phyloP scores from a whole-genome alignment of 2,888 invertebrate genomes.

The Calameuta filiformis region DNA sequence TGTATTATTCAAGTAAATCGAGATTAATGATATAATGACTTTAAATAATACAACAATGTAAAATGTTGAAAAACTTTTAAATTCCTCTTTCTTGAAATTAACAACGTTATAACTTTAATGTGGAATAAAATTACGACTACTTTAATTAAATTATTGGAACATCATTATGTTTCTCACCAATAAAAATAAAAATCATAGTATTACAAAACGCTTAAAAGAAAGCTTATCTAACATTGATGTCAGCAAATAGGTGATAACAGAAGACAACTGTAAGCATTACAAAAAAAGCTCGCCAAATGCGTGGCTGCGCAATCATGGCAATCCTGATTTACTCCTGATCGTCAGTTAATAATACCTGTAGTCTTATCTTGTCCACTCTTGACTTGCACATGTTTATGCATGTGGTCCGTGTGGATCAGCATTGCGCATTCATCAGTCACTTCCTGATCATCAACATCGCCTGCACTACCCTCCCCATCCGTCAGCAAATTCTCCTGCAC shows the following conservation, averaged over 20 bases:
- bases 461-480: constrained; percentile 72
- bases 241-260: neutral
- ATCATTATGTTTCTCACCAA: neutral
- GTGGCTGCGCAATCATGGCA: neutral
- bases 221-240: neutral
- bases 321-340: neutral
- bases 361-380: constrained; percentile 56
- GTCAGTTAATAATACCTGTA: constrained; percentile 46
- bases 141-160: too few relatives aligned
- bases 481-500: constrained; percentile 70
- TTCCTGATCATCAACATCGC: constrained; percentile 72
- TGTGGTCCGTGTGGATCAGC: constrained; percentile 70
- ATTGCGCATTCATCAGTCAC: constrained; percentile 80
- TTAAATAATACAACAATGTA: neutral
- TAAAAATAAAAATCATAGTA: neutral
- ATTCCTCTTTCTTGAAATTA: neutral
- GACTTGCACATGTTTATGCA: constrained; percentile 56
- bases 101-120: neutral
- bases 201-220: neutral
- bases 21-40: neutral
- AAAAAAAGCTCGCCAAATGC: neutral
- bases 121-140: neutral
- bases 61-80: neutral
- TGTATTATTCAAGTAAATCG: neutral
- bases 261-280: neutral